Conservation (phyloP, 2,113 vertebrate genomes). For the Leucopsar rothschildi region DNA sequence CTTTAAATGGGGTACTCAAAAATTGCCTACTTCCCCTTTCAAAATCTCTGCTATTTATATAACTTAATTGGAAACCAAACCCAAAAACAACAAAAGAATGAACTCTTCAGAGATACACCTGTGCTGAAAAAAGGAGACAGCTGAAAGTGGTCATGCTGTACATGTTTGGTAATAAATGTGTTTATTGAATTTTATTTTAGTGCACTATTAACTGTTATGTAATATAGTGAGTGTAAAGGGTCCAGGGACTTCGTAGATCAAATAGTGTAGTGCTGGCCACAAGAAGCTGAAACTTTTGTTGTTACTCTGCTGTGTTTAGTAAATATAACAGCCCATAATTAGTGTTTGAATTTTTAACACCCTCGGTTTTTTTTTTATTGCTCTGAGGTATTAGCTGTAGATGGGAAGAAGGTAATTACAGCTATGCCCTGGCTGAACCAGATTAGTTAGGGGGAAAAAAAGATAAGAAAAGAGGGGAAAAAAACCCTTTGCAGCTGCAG, state of each 20-base stretch:
- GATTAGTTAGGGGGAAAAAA: neutral
- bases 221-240: slow-evolving; percentile 24
- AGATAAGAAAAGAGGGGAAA: neutral
- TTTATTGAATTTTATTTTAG: slow-evolving; percentile 60
- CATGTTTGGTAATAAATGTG: slow-evolving; percentile 1
- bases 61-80: slow-evolving; percentile 18
- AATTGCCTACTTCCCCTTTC: neutral
- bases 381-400: slow-evolving; percentile 52
- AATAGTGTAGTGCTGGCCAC: neutral
- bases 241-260: slow-evolving; percentile 45
- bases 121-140: slow-evolving; percentile 10
- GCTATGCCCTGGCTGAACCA: slow-evolving; percentile 41
- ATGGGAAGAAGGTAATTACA: slow-evolving; percentile 58
- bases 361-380: slow-evolving; percentile 50
- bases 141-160: neutral
- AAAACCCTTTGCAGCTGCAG: slow-evolving; percentile 31
- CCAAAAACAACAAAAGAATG: neutral
- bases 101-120: slow-evolving; percentile 8
- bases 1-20: slow-evolving; percentile 17
- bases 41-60: slow-evolving; percentile 21
- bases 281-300: slow-evolving; percentile 45
- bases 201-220: slow-evolving; percentile 14
- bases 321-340: slow-evolving; percentile 66
- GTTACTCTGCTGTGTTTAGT: slow-evolving; percentile 59
- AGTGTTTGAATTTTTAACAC: slow-evolving; percentile 67